Base-by-base conservation (phyloP, 2,797 vertebrate species). In the Lates japonicus region DNA sequence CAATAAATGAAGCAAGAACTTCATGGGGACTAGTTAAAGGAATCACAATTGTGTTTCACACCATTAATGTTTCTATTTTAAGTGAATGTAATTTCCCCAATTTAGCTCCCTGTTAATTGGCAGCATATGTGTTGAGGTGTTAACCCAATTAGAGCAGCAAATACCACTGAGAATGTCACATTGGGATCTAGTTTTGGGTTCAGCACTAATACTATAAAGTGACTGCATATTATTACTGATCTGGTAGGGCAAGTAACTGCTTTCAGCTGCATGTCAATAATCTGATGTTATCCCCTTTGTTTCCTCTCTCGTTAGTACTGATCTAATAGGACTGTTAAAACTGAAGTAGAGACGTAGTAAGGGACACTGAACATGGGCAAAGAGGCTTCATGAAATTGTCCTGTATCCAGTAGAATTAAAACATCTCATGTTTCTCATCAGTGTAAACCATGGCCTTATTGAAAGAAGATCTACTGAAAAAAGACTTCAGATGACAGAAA, bases 1-100 rank as follows among this genome's bases (percentile, higher is more conserved):
- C 82, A 74, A 70, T 88, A 87, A 90, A 89, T 71, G 37, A 80
- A 81, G 74, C 69, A 84, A 84, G 69, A 88, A 90, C 73, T 83
- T 88, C 64, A 87, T 51, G 71, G 78, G 52, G 51, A 84, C 79
- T 66, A 66, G 76, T 87, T 86, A 85, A 78, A 90, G 57, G 48
- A 76, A 78, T 71, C 71, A 60, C 39, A 7, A 69, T 84, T 81
- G 75, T 84, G 76, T 79, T 88, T 81, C 74, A 82, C 85, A 86
- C 66, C 54, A 57, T 88, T 78, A 83, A 69, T 79, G 80, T 78
- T 84, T 80, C 87, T 86, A 85, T 87, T 84, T 76, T 71, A 74
- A 83, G 51, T 74, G 51, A n/a, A 71, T 70, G 60, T 73, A 78
- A 84, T 77, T 85, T 31, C 70, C 75, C 58, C 64, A 70, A 59